Percentiles rank a stretch among this genome's conserved stretches.
Evolutionary conservation across 2,888 invertebrate species (phyloP).

Genomic region (Megaustenia siamemsis): DNA sequence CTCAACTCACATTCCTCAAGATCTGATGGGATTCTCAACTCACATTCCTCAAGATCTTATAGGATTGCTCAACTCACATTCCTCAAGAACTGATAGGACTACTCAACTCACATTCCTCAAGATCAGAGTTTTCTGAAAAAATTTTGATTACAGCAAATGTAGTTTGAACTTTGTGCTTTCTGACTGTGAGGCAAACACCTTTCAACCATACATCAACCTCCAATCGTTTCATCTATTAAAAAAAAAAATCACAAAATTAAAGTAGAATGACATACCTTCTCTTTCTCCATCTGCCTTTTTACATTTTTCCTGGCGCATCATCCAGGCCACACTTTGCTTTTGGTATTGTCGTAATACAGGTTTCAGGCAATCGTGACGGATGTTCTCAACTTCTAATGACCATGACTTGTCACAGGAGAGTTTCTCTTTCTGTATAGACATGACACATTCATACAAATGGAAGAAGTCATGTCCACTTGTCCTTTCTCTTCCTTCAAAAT

Average conservation of each 20-base stretch:
- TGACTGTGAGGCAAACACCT: too few species aligned
- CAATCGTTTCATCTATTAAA: too few species aligned
- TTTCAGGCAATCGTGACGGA: conserved; percentile 79
- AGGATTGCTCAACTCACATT: too few species aligned
- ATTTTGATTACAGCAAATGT: too few species aligned
- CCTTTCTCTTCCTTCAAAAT: conserved; percentile 29
- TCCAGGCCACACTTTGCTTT: conserved; percentile 85
- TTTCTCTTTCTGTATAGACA: conserved; percentile 63
- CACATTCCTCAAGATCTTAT: too few species aligned
- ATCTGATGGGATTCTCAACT: too few species aligned
- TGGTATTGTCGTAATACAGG: conserved; percentile 86
- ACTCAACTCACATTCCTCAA: too few species aligned
- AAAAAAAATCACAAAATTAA: conserved; percentile 2
- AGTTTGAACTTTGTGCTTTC: too few species aligned
- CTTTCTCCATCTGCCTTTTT: not conserved
- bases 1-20: too few species aligned
- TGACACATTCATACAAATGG: conserved; percentile 73
- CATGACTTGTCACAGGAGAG: conserved; percentile 32
- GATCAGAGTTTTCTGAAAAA: too few species aligned
- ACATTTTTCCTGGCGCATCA: conserved; percentile 84
- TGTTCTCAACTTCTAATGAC: conserved; percentile 52
- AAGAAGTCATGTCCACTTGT: conserved; percentile 75
- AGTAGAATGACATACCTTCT: conserved; percentile 1
- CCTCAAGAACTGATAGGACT: too few species aligned
- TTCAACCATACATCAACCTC: too few species aligned